Evolutionary conservation across 1,140 invertebrate genomes (phyloP).

Genomic region (Neodiprion pinetum): DNA sequence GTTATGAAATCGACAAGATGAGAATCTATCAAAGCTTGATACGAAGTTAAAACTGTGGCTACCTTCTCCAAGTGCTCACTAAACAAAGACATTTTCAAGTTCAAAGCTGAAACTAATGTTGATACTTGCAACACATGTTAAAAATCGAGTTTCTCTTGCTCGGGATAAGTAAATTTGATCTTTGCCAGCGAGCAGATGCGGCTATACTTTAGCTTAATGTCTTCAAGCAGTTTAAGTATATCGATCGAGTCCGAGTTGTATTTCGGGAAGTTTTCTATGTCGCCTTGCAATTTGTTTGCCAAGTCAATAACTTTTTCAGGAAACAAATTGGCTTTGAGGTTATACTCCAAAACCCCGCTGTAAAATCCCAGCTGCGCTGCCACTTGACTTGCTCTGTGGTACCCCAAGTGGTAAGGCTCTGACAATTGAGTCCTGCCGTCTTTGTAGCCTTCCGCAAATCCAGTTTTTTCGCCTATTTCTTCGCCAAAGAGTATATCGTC

Average conservation of each 20-base stretch:
- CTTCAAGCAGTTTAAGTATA: constrained; percentile 66
- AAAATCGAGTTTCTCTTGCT: constrained; percentile 63
- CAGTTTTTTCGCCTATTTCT: constrained; percentile 46
- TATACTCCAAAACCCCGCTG: constrained; percentile 46
- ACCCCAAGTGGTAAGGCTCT: constrained; percentile 56
- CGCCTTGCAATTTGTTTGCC: constrained; percentile 64
- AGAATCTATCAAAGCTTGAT: constrained; percentile 72
- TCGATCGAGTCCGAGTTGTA: constrained; percentile 71
- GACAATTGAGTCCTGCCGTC: constrained; percentile 43
- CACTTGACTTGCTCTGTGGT: constrained; percentile 51
- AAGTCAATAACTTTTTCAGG: constrained; percentile 63
- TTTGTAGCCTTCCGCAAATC: constrained; percentile 50
- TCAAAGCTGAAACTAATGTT: constrained; percentile 5
- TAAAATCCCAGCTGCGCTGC: constrained; percentile 57
- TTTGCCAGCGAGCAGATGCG: constrained; percentile 73
- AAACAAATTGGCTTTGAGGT: constrained; percentile 33
- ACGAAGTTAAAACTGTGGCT: constrained; percentile 65
- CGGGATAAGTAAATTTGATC: constrained; percentile 62
- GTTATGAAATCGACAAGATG: constrained; percentile 85
- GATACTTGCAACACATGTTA: constrained; percentile 37
- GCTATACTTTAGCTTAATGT: constrained; percentile 71
- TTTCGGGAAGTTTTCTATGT: constrained; percentile 71
- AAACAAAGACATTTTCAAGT: constrained; percentile 34
- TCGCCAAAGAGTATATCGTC: constrained; percentile 53
- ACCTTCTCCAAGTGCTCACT: constrained; percentile 63